Evolutionary conservation across 2,888 invertebrate species (phyloP).

Genomic region (Plagodis dolabraria): DNA sequence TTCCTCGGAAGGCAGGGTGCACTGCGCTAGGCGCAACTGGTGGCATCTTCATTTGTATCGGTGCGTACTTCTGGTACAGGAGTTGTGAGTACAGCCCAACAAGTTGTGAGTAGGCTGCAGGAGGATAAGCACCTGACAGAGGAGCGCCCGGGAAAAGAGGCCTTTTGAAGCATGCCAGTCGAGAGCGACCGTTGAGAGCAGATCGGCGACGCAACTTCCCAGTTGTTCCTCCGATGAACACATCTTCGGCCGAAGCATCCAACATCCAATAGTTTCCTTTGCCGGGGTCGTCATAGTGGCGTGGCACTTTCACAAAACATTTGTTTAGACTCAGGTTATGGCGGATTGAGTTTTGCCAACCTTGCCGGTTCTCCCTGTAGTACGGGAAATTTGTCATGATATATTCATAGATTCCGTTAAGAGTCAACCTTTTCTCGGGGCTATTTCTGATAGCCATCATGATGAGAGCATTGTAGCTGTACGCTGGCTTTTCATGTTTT

Average conservation of each 20-base stretch:
- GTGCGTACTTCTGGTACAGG: slow-evolving; percentile 88
- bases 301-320: slow-evolving; percentile 98
- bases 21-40: slow-evolving; percentile 80
- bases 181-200: slow-evolving; percentile 94
- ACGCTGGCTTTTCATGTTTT: slow-evolving; percentile 97
- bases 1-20: slow-evolving; percentile 78
- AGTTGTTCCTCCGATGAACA: slow-evolving; percentile 99
- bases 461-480: slow-evolving; percentile 99
- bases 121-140: slow-evolving; percentile 84
- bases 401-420: slow-evolving; percentile 99
- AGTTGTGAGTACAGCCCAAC: slow-evolving; percentile 86
- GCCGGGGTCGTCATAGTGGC: slow-evolving; percentile 99
- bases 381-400: slow-evolving; percentile 99
- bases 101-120: slow-evolving; percentile 83
- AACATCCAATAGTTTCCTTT: slow-evolving; percentile 99
- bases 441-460: slow-evolving; percentile 99
- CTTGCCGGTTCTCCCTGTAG: slow-evolving; percentile 98
- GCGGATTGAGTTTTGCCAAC: slow-evolving; percentile 99
- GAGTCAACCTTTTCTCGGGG: slow-evolving; percentile 95
- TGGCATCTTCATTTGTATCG: slow-evolving; percentile 80
- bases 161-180: slow-evolving; percentile 95
- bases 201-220: slow-evolving; percentile 96
- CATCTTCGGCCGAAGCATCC: slow-evolving; percentile 98
- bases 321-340: slow-evolving; percentile 99
- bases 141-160: slow-evolving; percentile 87